Base-by-base conservation (phyloP, 2,113 vertebrate genomes). In the Gnathonemus longibarbis region DNA sequence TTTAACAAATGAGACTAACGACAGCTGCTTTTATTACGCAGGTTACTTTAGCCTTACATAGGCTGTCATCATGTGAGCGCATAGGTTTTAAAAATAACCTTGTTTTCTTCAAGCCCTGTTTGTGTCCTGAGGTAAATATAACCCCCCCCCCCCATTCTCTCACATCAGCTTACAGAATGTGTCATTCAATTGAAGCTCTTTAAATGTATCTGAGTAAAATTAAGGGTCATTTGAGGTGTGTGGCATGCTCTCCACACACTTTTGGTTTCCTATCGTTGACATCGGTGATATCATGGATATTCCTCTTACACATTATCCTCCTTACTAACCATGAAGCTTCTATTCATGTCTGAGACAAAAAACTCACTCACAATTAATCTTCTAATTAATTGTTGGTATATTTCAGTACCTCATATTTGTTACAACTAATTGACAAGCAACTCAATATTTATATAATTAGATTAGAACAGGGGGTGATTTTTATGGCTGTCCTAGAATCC, bases 381-480 rank as follows among this genome's bases (percentile, higher is more conserved):
- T 80, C 15, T 80, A 42, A 80, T 39, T 80, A 42, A 80, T 42
- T 21, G 15, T 35, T 80, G 74, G 35, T 74, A 15, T 13, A 74
- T 80, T 42, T 80, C 13, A 39, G 74, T 80, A 80, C 74, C 74
- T 42, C 74, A 80, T 80, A 80, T 80, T 80, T 80, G 35, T 80
- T 80, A 80, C 62, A 70, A 11, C 62, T 70, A 70, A 70, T 70
- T 70, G 62, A 70, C 62, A 80, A 80, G 70, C 74, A 80, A 17
- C 74, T 80, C 74, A 42, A 42, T 80, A 80, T 80, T 80, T 42
- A 80, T 80, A 80, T 35, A 80, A 80, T 80, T 80, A 35, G 74
- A 80, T 80, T 80, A 80, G 35, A 42, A 39, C 31, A 80, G 35
- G 13, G 19, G 35, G 31, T 80, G 35, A 35, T 39, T 42, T 42